These are phyloP conservation scores for Dufourea novaeangliae DNA, from an alignment of 1,140 invertebrate genomes.

Conservation along the genomic window DNA sequence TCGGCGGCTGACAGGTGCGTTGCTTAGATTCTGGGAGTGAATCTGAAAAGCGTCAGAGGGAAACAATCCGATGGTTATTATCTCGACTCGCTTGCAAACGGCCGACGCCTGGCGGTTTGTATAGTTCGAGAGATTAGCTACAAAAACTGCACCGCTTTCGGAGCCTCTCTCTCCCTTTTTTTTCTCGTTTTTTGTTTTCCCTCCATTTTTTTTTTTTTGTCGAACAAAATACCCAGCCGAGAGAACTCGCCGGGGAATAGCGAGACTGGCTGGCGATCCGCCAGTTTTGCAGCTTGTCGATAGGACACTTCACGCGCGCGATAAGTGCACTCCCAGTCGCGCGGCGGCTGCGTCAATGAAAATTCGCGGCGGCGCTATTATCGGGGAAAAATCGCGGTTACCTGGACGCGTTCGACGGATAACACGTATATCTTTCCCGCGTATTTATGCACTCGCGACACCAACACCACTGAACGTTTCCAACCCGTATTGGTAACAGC, in stretches of 20 bases:
- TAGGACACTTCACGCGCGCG: slow-evolving; percentile 41
- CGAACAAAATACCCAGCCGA: slow-evolving; percentile 1
- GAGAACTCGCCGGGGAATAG: not conserved
- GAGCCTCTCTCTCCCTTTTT: not conserved
- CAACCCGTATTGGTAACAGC: not conserved
- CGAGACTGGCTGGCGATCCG: slow-evolving; percentile 18
- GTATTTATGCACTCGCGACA: slow-evolving; percentile 12
- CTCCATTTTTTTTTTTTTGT: not conserved
- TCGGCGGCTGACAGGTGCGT: not conserved
- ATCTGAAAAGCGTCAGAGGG: too few species aligned
- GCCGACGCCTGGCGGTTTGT: too few species aligned
- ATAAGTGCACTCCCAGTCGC: slow-evolving; percentile 38
- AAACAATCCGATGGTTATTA: too few species aligned
- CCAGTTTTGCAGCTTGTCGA: slow-evolving; percentile 44
- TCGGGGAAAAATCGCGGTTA: slow-evolving; percentile 33
- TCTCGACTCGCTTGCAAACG: too few species aligned
- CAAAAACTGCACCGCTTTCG: too few species aligned
- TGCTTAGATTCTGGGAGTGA: not conserved
- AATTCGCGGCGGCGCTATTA: slow-evolving; percentile 31
- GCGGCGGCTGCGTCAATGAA: slow-evolving; percentile 33
- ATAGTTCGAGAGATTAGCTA: too few species aligned
- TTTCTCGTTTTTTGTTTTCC: not conserved
- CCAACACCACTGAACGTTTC: not conserved
- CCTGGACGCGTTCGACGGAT: slow-evolving; percentile 35
- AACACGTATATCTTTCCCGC: slow-evolving; percentile 14